Evolutionary conservation across 2,113 vertebrate species (phyloP).

Genomic region (Herpailurus yagouaroundi): DNA sequence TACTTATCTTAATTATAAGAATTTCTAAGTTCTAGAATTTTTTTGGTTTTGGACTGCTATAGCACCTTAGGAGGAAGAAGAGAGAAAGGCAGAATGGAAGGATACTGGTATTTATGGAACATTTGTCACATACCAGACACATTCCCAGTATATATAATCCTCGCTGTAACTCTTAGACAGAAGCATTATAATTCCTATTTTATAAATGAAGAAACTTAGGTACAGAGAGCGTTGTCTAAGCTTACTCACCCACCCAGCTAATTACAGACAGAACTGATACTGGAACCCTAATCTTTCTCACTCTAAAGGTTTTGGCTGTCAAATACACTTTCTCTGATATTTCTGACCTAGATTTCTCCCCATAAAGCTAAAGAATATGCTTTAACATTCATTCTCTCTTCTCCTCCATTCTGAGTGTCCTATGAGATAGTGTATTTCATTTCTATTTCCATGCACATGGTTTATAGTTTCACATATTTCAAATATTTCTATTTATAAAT

Average conservation of each 20-base stretch:
- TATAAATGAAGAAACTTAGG: background rate
- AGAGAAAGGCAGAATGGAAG: background rate
- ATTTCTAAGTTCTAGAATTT: background rate
- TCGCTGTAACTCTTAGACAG: background rate
- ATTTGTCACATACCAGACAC: background rate
- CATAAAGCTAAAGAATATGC: background rate
- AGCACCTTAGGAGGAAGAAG: background rate
- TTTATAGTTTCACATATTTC: background rate
- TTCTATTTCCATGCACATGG: background rate
- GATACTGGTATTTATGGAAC: background rate
- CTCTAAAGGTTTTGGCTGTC: background rate
- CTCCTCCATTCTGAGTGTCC: background rate
- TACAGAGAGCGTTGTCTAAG: background rate
- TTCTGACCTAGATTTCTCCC: background rate
- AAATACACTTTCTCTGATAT: background rate
- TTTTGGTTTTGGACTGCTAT: background rate
- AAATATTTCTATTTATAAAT: conserved; percentile 15
- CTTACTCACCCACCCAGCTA: background rate
- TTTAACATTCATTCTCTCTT: background rate
- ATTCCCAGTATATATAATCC: background rate
- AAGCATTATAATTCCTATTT: background rate
- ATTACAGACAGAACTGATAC: background rate
- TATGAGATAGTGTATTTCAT: background rate
- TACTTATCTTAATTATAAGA: background rate
- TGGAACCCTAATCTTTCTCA: background rate